Base-by-base conservation (phyloP, 2,113 vertebrate genomes). In the Ammodytes dubius region DNA sequence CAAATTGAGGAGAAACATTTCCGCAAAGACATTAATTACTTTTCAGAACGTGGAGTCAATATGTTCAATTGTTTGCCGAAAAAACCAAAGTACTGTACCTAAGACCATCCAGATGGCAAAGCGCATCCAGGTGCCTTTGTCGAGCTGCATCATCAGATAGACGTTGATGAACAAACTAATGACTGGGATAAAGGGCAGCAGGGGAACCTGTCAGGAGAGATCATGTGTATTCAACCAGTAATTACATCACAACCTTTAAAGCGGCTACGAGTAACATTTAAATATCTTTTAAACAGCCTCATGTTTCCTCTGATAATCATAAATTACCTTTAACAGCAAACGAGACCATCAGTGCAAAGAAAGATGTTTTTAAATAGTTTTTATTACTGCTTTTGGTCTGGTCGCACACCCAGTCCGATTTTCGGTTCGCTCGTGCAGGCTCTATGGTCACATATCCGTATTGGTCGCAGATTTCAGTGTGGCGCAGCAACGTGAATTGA, bases 131-230 rank as follows among this genome's bases (percentile, higher is more conserved):
- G 97, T 99, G 70, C 97, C 96, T 65, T 6, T 50, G 7, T 95
- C 96, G 57, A 99, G 94, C 94, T 99, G 98, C 97, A 99, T 97
- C 97, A 99, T 99, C 89, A 99, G 96, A 91, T 98, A 99, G 77
- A 99, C 85, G 2, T 99, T 99, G 69, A 99, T 96, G 39, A 99
- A 96, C 95, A 99, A 98, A 87, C 98, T 99, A n/a, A 95, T 63
- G 42, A 98, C 58, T 0, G 98, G 98, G 15, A 99, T 77, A 9
- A 97, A 82, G 0, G 98, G 98, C 81, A 99, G 79, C 85, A 97
- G 91, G 12, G 98, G 98, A 70, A 99, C 98, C 98, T 99, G 74
- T n/a, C 57, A 77, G 64, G 4, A 79, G n/a, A 83, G 19, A 12
- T 35, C 9, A 10, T 1, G 10, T 2, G 19, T 52, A 37, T 64